These are phyloP conservation scores for Phengaris arion DNA, from an alignment of 2,888 invertebrate genomes.

Conservation along the genomic window DNA sequence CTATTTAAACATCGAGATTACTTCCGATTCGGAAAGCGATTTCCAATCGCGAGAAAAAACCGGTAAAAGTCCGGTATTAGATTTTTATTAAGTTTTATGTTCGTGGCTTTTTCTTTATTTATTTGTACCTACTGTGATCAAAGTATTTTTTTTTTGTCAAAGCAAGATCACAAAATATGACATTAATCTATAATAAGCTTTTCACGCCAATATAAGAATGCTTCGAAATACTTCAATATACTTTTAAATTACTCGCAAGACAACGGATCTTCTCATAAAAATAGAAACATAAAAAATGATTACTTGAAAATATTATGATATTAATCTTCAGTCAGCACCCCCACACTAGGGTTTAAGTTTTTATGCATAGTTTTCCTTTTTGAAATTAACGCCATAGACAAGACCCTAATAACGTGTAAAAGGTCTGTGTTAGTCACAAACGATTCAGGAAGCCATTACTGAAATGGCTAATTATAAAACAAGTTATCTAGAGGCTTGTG, in stretches of 20 bases:
- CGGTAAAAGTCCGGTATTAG: conserved; percentile 15
- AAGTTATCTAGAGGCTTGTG: conserved; percentile 32
- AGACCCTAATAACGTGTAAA: conserved; percentile 17
- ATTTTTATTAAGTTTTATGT: conserved; percentile 21
- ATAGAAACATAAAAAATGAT: no score
- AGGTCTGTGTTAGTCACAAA: conserved; percentile 21
- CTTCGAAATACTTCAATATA: no score
- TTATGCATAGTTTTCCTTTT: not conserved
- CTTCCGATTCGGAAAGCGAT: conserved; percentile 25
- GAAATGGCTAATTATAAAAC: conserved; percentile 28
- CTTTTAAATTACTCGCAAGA: no score
- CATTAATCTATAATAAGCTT: no score
- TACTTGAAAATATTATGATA: not conserved
- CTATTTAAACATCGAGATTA: conserved; percentile 22
- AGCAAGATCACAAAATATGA: no score
- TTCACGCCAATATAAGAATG: no score
- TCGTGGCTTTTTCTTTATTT: not conserved
- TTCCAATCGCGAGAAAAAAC: conserved; percentile 25
- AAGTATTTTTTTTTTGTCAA: not conserved
- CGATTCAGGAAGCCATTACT: conserved; percentile 21
- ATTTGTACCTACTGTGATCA: not conserved
- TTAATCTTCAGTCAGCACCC: not conserved
- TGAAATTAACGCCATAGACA: not conserved
- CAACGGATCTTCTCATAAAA: no score
- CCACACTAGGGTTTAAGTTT: not conserved